Base-by-base conservation (phyloP, 2,797 vertebrate species). In the Mycteria americana region DNA sequence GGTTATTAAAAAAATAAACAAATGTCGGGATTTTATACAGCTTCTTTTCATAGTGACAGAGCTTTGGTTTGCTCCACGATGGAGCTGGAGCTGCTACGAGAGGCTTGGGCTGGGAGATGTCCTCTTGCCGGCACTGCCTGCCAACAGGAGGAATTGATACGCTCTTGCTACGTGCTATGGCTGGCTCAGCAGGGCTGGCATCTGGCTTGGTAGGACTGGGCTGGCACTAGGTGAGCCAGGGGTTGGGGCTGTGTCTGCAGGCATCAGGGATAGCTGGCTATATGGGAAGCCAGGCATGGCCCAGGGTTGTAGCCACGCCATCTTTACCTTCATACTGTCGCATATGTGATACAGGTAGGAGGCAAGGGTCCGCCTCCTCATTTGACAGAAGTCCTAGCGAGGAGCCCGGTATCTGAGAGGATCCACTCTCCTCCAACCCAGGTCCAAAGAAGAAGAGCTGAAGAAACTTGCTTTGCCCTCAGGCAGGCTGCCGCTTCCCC, bases 1-100 rank as follows among this genome's bases (percentile, higher is more conserved):
- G 62, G 79, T 96, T 97, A 97, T 97, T 97, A 97, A 96, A 97
- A 97, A 97, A 97, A 97, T 93, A 97, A 97, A 97, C 94, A 97
- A 93, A 95, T 83, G 96, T 92, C 7, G 3, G 70, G 62, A 74
- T 94, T 97, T 96, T 96, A 92, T 81, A 65, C 0, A 0, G 62
- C 77, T 96, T 94, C 88, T 90, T 94, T 82, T 82, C 86, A 88
- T n/a, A 92, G 87, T 64, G 85, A 77, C 79, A 85, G 77, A 81
- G 60, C n/a, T 93, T 78, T 2, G 2, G 62, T 78, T 85, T 46
- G 64, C 39, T 67, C 45, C 51, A 14, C 0, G 0, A 74, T 60
- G 74, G 76, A 81, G 51, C 13, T 33, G 59, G n/a, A 94, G 63
- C 59, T 94, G 59, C 54, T 78, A 23, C 14, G 13, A 93, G 43